Evolutionary conservation across 2,888 invertebrate species (phyloP).

Genomic region (Acholoe squamosa): DNA sequence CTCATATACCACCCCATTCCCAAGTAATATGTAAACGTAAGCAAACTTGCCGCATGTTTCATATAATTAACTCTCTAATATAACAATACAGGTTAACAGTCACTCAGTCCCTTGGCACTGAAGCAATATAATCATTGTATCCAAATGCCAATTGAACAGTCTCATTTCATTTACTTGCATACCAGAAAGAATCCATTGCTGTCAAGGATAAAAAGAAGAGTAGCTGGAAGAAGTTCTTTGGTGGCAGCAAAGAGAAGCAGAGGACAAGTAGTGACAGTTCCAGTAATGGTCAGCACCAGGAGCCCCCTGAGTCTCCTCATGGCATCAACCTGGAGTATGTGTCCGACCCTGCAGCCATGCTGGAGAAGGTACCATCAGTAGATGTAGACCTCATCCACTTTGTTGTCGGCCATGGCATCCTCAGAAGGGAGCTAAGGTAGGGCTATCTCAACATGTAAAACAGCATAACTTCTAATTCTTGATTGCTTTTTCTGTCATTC

Average conservation of each 20-base stretch:
- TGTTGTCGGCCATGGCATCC: constrained; percentile 72
- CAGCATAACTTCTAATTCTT: too few relatives aligned
- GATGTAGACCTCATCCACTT: constrained; percentile 71
- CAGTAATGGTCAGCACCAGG: not conserved
- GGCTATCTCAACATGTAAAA: too few relatives aligned
- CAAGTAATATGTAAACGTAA: too few relatives aligned
- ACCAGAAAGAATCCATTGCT: constrained; percentile 57
- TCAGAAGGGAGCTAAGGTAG: constrained; percentile 70
- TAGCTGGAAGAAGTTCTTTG: constrained; percentile 64
- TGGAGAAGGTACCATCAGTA: constrained; percentile 66
- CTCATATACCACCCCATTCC: too few relatives aligned
- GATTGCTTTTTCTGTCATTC: too few relatives aligned
- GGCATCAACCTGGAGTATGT: constrained; percentile 34
- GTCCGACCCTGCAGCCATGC: constrained; percentile 38
- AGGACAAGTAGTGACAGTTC: constrained; percentile 16
- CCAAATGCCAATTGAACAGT: too few relatives aligned
- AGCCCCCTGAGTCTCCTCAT: not conserved
- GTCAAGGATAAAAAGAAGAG: constrained; percentile 62
- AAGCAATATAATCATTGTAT: too few relatives aligned
- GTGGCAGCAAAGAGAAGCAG: constrained; percentile 34
- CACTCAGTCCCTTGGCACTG: too few relatives aligned
- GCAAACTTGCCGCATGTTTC: too few relatives aligned
- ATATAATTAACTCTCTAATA: too few relatives aligned
- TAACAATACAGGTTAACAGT: too few relatives aligned
- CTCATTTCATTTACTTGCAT: not conserved